phyloP scores from a whole-genome alignment of 2,113 vertebrate genomes.

The Ochotona curzoniae region DNA sequence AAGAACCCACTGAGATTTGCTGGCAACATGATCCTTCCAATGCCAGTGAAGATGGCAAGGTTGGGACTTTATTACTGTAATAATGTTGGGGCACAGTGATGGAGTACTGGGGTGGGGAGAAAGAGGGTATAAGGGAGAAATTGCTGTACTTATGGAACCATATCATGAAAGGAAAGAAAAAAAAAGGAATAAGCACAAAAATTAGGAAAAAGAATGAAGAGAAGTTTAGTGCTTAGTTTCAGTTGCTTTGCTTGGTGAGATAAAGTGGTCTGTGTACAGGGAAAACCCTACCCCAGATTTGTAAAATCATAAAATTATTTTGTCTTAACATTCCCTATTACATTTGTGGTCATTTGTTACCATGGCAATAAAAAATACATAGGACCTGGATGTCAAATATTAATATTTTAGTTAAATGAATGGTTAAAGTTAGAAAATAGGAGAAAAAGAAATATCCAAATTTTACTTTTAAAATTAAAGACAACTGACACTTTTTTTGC shows the following conservation, averaged over 20 bases:
- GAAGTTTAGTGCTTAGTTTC: not conserved
- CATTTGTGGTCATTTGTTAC: not conserved
- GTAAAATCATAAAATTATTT: not conserved
- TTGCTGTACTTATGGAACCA: too few relatives aligned
- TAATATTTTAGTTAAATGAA: constrained; percentile 3
- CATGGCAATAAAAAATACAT: not conserved
- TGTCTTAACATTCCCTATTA: not conserved
- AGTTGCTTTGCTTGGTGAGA: too few relatives aligned
- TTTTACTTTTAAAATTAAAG: constrained; percentile 61
- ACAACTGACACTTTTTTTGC: constrained; percentile 69
- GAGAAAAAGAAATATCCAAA: constrained; percentile 38
- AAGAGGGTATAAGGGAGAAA: too few relatives aligned
- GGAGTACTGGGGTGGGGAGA: too few relatives aligned
- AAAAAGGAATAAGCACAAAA: too few relatives aligned
- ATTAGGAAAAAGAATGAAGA: too few relatives aligned
- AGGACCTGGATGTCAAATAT: not conserved
- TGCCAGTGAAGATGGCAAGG: not conserved
- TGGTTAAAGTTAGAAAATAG: not conserved
- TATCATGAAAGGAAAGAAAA: too few relatives aligned
- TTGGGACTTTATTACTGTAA: not conserved
- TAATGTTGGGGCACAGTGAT: too few relatives aligned
- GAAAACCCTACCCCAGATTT: not conserved
- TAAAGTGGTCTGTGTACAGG: not conserved
- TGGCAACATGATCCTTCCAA: not conserved
- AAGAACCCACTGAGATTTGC: too few relatives aligned